These are phyloP conservation scores for Telenomus remus DNA, from an alignment of 1,140 invertebrate species.

Conservation along the genomic window DNA sequence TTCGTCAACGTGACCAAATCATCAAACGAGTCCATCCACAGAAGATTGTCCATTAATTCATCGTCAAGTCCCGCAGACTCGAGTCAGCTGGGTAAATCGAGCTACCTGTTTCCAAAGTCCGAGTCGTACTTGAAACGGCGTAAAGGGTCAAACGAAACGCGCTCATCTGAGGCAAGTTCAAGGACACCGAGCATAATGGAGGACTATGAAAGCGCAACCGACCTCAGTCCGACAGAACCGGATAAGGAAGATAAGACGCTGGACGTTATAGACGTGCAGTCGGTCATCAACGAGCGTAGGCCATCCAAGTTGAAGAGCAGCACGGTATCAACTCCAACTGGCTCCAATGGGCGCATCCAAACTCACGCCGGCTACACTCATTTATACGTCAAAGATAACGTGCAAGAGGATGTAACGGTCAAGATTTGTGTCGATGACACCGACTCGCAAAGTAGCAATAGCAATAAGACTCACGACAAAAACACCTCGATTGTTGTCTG, in stretches of 20 bases:
- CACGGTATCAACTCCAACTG: constrained; percentile 15
- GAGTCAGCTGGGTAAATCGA: constrained; percentile 31
- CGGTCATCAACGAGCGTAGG: constrained; percentile 71
- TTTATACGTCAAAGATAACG: constrained; percentile 59
- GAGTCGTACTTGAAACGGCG: constrained; percentile 47
- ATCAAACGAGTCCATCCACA: constrained; percentile 52
- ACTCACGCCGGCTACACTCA: constrained; percentile 49
- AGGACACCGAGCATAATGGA: constrained; percentile 54
- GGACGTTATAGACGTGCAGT: constrained; percentile 67
- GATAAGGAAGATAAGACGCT: constrained; percentile 39
- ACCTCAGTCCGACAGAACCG: constrained; percentile 29
- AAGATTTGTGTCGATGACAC: constrained; percentile 66
- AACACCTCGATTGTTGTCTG: constrained; percentile 29
- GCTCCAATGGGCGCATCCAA: constrained; percentile 25
- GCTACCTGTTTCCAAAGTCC: constrained; percentile 51
- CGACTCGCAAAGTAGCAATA: constrained; percentile 62
- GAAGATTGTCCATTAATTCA: constrained; percentile 64
- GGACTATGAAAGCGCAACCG: constrained; percentile 38
- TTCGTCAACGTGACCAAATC: constrained; percentile 59
- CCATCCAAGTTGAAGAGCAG: constrained; percentile 66
- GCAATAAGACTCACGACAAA: constrained; percentile 37
- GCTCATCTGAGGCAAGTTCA: constrained; percentile 45
- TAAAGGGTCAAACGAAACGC: constrained; percentile 36
- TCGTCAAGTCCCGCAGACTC: constrained; percentile 50
- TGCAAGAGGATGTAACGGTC: constrained; percentile 22